phyloP scores from a whole-genome alignment of 2,888 invertebrate genomes.

The Acleris cristana region DNA sequence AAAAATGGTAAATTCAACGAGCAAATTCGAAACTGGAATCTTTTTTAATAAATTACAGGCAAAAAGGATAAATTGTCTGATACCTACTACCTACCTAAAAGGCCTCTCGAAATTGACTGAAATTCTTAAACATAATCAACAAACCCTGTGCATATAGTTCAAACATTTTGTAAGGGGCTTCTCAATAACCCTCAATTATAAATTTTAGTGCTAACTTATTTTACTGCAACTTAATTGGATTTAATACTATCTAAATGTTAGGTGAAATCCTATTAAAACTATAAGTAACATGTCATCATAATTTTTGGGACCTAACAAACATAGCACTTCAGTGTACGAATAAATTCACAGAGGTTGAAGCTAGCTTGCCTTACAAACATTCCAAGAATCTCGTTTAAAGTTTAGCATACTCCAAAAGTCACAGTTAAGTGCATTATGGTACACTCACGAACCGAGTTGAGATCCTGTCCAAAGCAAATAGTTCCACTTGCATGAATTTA shows the following conservation, averaged over 20 bases:
- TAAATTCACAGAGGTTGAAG: conserved; percentile 50
- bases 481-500: conserved; percentile 45
- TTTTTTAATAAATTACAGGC: too few relatives aligned
- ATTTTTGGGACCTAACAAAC: conserved; percentile 41
- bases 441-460: conserved; percentile 48
- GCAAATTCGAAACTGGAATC: neutral
- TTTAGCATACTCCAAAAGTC: conserved; percentile 63
- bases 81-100: too few relatives aligned
- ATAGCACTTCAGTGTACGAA: conserved; percentile 47
- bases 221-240: too few relatives aligned
- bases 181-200: too few relatives aligned
- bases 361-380: conserved; percentile 63
- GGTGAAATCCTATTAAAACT: too few relatives aligned
- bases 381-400: conserved; percentile 69
- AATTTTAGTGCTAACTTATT: too few relatives aligned
- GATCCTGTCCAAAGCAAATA: conserved; percentile 54
- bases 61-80: too few relatives aligned
- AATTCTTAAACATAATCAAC: too few relatives aligned
- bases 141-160: too few relatives aligned
- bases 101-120: too few relatives aligned
- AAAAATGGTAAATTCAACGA: neutral
- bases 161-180: too few relatives aligned
- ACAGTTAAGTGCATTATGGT: conserved; percentile 57
- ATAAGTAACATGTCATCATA: conserved; percentile 18
- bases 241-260: too few relatives aligned